Evolutionary conservation across 2,888 invertebrate genomes (phyloP).

Genomic region (Disparrhopalites patrizii): DNA sequence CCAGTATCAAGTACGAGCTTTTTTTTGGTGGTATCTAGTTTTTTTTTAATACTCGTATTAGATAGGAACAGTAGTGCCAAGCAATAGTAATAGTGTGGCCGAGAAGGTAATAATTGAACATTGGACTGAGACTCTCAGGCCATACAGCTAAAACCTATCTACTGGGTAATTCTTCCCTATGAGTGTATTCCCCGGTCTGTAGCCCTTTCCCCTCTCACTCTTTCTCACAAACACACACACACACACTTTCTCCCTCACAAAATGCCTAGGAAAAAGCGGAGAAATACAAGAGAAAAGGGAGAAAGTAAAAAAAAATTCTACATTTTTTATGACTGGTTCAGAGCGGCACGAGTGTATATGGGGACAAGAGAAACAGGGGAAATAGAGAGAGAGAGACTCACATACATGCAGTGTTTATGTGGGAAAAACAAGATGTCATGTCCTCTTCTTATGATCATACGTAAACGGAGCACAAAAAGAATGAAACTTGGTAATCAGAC

Average conservation of each 20-base stretch:
- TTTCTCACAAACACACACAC: background rate
- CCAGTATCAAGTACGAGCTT: background rate
- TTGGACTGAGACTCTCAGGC: constrained; percentile 3
- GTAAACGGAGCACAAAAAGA: background rate
- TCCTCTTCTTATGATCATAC: constrained; percentile 8
- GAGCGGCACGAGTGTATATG: too few relatives aligned
- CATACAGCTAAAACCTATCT: constrained; percentile 3
- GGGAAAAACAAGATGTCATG: background rate
- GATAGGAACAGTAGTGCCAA: too few relatives aligned
- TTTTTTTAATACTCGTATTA: background rate
- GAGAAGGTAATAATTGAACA: constrained; percentile 2
- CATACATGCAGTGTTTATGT: background rate
- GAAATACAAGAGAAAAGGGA: too few relatives aligned
- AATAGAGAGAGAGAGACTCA: background rate
- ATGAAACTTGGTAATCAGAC: background rate
- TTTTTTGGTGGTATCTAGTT: background rate
- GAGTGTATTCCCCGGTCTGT: constrained; percentile 3
- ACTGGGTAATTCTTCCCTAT: constrained; percentile 1
- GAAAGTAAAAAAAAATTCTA: too few relatives aligned
- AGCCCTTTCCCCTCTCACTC: background rate
- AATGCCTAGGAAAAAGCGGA: too few relatives aligned
- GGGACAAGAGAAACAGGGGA: too few relatives aligned
- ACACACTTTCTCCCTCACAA: too few relatives aligned
- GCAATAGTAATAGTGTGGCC: background rate
- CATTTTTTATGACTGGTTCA: constrained; percentile 13